Conservation (phyloP, 2,113 vertebrate genomes). For the Anarhynchus alexandrinus region DNA sequence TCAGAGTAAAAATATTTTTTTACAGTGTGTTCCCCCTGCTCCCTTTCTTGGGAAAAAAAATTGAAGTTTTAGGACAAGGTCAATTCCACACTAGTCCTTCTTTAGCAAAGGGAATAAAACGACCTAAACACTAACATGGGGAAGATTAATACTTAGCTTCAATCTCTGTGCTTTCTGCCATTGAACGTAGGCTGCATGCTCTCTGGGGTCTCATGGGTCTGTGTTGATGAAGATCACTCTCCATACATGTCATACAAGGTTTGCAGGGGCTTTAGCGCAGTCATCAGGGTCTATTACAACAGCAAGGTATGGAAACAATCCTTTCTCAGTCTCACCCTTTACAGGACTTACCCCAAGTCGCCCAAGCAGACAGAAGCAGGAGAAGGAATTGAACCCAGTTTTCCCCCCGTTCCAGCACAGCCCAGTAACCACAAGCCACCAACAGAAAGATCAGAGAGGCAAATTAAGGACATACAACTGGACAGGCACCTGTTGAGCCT, state of each 20-base stretch:
- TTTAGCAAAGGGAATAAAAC: background rate
- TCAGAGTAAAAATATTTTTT: background rate
- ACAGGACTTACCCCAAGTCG: background rate
- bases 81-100: background rate
- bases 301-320: background rate
- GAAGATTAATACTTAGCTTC: background rate
- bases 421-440: background rate
- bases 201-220: background rate
- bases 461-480: background rate
- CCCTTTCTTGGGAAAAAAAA: background rate
- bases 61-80: background rate
- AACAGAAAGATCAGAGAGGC: background rate
- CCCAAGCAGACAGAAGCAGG: background rate
- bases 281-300: background rate
- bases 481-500: background rate
- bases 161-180: background rate
- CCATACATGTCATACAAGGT: rapidly evolving
- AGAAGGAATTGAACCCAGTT: background rate
- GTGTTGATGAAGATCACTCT: background rate
- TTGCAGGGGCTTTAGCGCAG: background rate
- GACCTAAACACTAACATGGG: background rate
- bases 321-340: background rate
- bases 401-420: background rate
- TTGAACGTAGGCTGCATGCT: background rate
- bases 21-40: background rate